Conservation (phyloP, 1,140 invertebrate genomes). For the Coboldia fuscipes region DNA sequence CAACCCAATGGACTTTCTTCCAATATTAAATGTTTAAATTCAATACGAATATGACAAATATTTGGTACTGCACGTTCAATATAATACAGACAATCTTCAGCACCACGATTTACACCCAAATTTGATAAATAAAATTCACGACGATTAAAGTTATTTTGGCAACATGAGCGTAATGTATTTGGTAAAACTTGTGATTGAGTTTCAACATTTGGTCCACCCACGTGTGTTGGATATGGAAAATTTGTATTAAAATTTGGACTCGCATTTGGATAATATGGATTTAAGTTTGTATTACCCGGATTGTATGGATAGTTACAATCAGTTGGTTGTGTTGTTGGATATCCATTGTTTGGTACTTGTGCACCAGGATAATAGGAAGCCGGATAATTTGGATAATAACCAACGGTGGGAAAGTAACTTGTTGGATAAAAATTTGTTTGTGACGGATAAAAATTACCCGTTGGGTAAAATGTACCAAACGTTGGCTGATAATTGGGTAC, state of each 20-base stretch:
- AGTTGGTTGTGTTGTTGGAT: no score
- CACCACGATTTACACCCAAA: conserved; percentile 21
- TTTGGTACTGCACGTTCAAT: conserved; percentile 23
- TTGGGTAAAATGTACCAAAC: no score
- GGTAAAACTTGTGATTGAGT: conserved; percentile 4
- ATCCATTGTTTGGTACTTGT: neutral
- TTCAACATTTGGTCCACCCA: conserved; percentile 5
- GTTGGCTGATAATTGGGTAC: no score
- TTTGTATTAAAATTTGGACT: neutral
- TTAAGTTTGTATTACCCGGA: neutral
- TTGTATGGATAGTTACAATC: neutral
- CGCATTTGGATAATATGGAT: neutral
- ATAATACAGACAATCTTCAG: conserved; percentile 24
- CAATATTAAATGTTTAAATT: conserved; percentile 30
- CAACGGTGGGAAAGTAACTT: no score
- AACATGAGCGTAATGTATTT: conserved; percentile 17
- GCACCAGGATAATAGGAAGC: no score
- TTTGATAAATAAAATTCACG: conserved; percentile 26
- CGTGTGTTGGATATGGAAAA: conserved; percentile 1
- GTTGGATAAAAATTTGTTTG: no score
- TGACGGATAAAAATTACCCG: no score
- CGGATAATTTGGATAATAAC: no score
- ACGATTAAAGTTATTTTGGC: conserved; percentile 20
- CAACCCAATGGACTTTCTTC: conserved; percentile 20
- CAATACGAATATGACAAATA: conserved; percentile 26